A percentile compares a stretch with the other conserved stretches of the same genome.
Evolutionary conservation across 1,140 invertebrate species (phyloP).

Genomic region (Drosophila grimshawi): DNA sequence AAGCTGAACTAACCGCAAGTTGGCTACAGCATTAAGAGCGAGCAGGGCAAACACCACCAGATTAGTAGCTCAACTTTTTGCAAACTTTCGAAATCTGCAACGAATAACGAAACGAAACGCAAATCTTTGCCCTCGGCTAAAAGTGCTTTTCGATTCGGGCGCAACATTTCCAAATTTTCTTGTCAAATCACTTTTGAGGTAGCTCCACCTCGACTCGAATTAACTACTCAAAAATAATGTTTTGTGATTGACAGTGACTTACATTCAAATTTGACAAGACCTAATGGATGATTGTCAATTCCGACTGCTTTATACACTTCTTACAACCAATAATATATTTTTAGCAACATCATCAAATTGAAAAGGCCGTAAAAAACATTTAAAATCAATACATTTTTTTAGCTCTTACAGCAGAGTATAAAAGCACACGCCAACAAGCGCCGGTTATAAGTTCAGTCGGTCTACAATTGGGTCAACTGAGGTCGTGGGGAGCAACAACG

Average conservation of each 20-base stretch:
- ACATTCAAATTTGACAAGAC: slow-evolving; percentile 45
- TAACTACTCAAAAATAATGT: slow-evolving; percentile 62
- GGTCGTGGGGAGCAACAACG: slow-evolving; percentile 28
- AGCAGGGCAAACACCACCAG: slow-evolving; percentile 54
- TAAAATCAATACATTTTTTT: not conserved
- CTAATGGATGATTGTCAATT: not conserved
- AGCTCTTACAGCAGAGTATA: not conserved
- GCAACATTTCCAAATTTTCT: slow-evolving; percentile 54
- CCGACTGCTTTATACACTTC: not conserved
- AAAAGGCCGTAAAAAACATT: not conserved
- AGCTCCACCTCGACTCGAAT: slow-evolving; percentile 50
- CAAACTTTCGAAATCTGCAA: slow-evolving; percentile 58
- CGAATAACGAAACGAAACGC: slow-evolving; percentile 60
- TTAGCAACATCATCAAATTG: not conserved
- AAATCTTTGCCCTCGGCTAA: slow-evolving; percentile 15
- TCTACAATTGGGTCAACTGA: slow-evolving; percentile 64
- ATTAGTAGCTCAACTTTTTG: slow-evolving; percentile 73
- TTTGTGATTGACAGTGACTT: slow-evolving; percentile 45
- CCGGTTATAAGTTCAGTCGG: slow-evolving; percentile 36
- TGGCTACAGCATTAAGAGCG: slow-evolving; percentile 41
- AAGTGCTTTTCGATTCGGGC: slow-evolving; percentile 2
- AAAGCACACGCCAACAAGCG: slow-evolving; percentile 49
- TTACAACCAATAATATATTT: too few species aligned
- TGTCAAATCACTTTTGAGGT: slow-evolving; percentile 43
- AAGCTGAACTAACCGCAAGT: slow-evolving; percentile 68